Percentiles rank a stretch among this genome's conserved stretches.
Evolutionary conservation across 2,797 vertebrate species (phyloP).

Genomic region (Percopsis omiscomaycus): DNA sequence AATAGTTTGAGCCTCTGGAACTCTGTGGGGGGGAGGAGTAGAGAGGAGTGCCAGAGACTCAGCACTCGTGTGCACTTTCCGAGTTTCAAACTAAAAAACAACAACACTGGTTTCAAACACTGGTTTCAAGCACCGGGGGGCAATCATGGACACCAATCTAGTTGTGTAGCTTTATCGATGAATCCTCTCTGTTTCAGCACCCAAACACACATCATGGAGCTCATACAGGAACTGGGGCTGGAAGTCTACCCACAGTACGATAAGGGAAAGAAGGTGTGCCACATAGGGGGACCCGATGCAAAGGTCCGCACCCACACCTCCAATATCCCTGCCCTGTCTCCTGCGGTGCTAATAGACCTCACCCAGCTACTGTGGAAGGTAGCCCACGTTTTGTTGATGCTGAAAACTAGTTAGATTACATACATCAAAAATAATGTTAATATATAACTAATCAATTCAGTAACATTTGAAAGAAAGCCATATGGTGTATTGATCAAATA

Average conservation of each 20-base stretch:
- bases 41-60: too few relatives aligned
- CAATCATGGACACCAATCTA: too few relatives aligned
- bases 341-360: slow-evolving; percentile 66
- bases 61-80: too few relatives aligned
- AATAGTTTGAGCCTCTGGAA: too few relatives aligned
- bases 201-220: slow-evolving; percentile 73
- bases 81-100: too few relatives aligned
- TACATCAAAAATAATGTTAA: neutral
- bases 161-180: neutral
- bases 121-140: too few relatives aligned
- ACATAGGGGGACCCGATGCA: slow-evolving; percentile 62
- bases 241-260: slow-evolving; percentile 72
- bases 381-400: neutral
- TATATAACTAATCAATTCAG: neutral
- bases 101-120: too few relatives aligned
- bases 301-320: slow-evolving; percentile 64
- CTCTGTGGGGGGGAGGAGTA: too few relatives aligned
- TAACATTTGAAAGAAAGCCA: slow-evolving; percentile 2
- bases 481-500: neutral
- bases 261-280: slow-evolving; percentile 72
- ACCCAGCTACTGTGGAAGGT: slow-evolving; percentile 72
- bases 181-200: slow-evolving; percentile 57
- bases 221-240: slow-evolving; percentile 72
- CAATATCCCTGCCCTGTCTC: slow-evolving; percentile 68
- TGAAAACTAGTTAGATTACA: neutral